Base-by-base conservation (phyloP, 2,797 vertebrate genomes). In the Zenarchopterus dispar region DNA sequence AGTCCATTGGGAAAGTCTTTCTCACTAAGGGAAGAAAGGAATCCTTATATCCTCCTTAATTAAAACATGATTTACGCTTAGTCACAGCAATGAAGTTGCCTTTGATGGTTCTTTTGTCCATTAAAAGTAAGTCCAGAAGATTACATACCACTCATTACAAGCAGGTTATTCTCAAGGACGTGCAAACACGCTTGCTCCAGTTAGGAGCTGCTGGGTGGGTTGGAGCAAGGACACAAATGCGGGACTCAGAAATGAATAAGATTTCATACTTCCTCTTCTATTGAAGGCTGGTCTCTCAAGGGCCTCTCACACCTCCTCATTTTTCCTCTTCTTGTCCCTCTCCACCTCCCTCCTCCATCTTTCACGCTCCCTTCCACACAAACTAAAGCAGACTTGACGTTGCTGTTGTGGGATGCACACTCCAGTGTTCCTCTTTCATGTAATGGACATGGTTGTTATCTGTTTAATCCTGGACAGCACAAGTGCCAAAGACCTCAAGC, bases 51-150 rank as follows among this genome's bases (percentile, higher is more conserved):
- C 83, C 84, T 70, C 75, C 75, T 88, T 92, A 90, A 93, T 94
- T 93, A 92, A 92, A 92, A 93, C 87, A 92, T 82, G 85, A 92
- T 93, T 92, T 91, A 89, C 77, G 56, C 78, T 91, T 91, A 90
- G 87, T 73, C 84, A 73, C 67, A 62, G 75, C 84, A 80, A 88
- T 84, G 84, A 84, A 87, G 79, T 78, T 85, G 80, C 84, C 88
- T 93, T 92, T 92, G 91, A 93, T 90, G 86, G 86, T 90, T 85
- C 85, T 90, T 90, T 90, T 89, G 87, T 91, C 85, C 81, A 87
- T 90, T 91, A 90, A 91, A 89, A 89, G 74, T 81, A 84, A 86
- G 87, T 83, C 82, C 84, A 62, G 78, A 83, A 86, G 85, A 90
- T 92, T 87, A 85, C 71, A 62, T 45, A 62, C 77, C 71, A 19